Conservation (phyloP, 92 coral and sea anemone species). For the Virgularia gustaviana region DNA sequence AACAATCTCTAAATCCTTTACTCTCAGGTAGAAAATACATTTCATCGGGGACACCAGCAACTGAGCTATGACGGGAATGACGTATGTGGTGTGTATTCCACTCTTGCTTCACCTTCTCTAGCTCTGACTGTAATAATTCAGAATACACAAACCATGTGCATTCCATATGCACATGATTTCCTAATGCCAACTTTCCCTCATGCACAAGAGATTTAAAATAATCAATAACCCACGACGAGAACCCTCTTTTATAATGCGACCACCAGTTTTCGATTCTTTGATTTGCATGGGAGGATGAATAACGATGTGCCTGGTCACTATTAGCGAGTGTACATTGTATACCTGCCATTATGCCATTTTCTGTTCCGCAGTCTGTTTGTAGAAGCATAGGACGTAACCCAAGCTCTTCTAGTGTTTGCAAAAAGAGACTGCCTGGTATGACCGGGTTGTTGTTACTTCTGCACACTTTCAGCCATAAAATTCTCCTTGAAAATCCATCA, state of each 20-base stretch:
- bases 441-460: conserved; percentile 48
- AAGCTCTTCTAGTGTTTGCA: conserved; percentile 30
- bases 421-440: conserved; percentile 37
- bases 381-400: conserved; percentile 32
- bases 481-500: conserved; percentile 50
- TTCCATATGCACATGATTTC: conserved; percentile 47
- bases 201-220: conserved; percentile 32
- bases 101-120: conserved; percentile 48
- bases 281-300: conserved; percentile 49
- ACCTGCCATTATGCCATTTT: conserved; percentile 42
- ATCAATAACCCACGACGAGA: conserved; percentile 51
- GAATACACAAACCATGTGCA: conserved; percentile 58
- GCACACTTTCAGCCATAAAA: conserved; percentile 48
- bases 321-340: conserved; percentile 35
- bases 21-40: conserved; percentile 43
- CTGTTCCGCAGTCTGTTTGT: conserved; percentile 55
- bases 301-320: conserved; percentile 32
- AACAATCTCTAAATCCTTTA: conserved; percentile 26
- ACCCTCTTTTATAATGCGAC: conserved; percentile 36
- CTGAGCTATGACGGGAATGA: conserved; percentile 43
- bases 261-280: conserved; percentile 53
- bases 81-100: conserved; percentile 47
- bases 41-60: conserved; percentile 52
- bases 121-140: conserved; percentile 38
- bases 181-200: conserved; percentile 40